Evolutionary conservation across 1,140 invertebrate species (phyloP).

Genomic region (Euura saliciscinereae): DNA sequence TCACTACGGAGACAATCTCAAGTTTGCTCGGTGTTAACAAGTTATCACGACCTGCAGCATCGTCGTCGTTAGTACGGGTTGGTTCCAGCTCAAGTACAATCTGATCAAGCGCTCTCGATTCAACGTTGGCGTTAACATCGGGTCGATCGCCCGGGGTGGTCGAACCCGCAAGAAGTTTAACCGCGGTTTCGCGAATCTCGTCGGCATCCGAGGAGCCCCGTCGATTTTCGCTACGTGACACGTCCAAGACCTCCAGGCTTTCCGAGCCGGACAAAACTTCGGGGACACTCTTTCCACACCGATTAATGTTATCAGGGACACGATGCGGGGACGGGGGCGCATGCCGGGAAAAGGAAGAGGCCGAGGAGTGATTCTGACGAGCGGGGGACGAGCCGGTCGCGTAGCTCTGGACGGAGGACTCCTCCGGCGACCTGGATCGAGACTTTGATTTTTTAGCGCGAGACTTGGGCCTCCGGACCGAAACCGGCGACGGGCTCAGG

Average conservation of each 20-base stretch:
- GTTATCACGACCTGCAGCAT: slow-evolving; percentile 6
- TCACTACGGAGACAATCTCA: slow-evolving; percentile 14
- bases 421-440: slow-evolving; percentile 29
- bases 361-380: neutral
- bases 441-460: slow-evolving; percentile 22
- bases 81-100: neutral
- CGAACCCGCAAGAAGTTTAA: neutral
- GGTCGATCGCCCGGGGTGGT: neutral
- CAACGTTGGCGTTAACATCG: neutral
- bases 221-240: too few species aligned
- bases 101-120: neutral
- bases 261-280: too few species aligned
- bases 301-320: neutral
- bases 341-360: neutral
- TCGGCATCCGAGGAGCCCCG: neutral
- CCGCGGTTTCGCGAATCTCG: neutral
- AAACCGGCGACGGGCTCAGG: slow-evolving; percentile 32
- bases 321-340: neutral
- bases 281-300: too few species aligned
- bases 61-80: too few species aligned
- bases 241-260: too few species aligned
- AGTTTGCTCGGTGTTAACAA: slow-evolving; percentile 20
- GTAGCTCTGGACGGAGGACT: neutral
- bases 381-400: neutral
- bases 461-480: slow-evolving; percentile 22